Evolutionary conservation across 2,797 vertebrate species (phyloP).

Genomic region (Salmo trutta): DNA sequence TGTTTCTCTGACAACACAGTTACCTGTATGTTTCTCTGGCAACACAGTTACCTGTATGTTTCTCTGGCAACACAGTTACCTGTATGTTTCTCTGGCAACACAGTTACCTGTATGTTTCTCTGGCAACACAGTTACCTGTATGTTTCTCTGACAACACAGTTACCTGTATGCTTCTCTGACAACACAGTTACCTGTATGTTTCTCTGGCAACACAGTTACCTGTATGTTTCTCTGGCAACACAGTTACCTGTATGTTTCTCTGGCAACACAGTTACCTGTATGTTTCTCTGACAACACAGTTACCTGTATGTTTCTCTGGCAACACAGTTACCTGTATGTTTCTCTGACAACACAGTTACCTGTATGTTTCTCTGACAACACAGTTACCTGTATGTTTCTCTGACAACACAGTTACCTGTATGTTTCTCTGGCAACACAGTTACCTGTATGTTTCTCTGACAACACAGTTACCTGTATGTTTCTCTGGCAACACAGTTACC

Average conservation of each 20-base stretch:
- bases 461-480: not conserved
- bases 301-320: not conserved
- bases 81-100: too few relatives aligned
- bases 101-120: too few relatives aligned
- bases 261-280: too few relatives aligned
- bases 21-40: too few relatives aligned
- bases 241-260: not conserved
- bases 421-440: not conserved
- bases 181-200: too few relatives aligned
- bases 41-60: too few relatives aligned
- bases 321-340: not conserved
- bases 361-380: not conserved
- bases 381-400: not conserved
- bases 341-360: not conserved
- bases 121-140: too few relatives aligned
- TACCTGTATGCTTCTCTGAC: too few relatives aligned
- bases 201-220: not conserved
- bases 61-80: too few relatives aligned
- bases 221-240: not conserved
- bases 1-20: too few relatives aligned
- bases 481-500: not conserved
- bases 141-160: too few relatives aligned
- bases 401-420: not conserved
- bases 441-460: not conserved
- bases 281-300: not conserved